Evolutionary conservation across 2,888 invertebrate genomes (phyloP).

Genomic region (Tolmerus cingulatus): DNA sequence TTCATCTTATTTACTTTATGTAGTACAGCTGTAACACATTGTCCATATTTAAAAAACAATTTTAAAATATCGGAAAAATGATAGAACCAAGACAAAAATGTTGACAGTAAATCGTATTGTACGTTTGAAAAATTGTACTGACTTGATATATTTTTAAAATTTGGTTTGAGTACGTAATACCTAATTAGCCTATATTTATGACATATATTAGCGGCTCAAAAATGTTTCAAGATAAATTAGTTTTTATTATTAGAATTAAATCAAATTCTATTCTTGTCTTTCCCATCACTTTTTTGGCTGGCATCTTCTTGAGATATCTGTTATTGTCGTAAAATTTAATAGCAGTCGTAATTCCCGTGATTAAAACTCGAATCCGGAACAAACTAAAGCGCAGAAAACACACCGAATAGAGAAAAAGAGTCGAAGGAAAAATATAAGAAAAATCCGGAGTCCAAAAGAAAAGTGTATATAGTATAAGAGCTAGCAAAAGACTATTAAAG

Average conservation of each 20-base stretch:
- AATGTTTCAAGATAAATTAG: not conserved
- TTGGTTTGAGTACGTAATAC: not conserved
- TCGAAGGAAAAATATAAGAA: not conserved
- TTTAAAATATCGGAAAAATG: no score
- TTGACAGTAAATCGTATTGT: no score
- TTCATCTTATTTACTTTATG: no score
- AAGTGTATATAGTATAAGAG: not conserved
- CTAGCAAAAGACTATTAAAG: not conserved
- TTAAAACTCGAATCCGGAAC: not conserved
- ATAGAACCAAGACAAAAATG: no score
- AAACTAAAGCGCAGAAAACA: not conserved
- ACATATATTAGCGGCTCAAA: not conserved
- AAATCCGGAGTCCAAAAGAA: not conserved
- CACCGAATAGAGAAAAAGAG: not conserved
- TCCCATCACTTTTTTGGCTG: not conserved
- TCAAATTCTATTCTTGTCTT: not conserved
- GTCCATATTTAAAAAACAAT: no score
- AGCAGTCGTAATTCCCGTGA: conserved; percentile 10
- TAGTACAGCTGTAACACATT: no score
- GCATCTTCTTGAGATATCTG: not conserved
- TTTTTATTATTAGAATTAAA: not conserved
- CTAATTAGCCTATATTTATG: not conserved
- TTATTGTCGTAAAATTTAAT: conserved; percentile 15
- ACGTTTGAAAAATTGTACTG: no score
- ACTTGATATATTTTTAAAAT: no score